Conservation (phyloP, 2,113 vertebrate genomes). For the Charadrius vociferus region DNA sequence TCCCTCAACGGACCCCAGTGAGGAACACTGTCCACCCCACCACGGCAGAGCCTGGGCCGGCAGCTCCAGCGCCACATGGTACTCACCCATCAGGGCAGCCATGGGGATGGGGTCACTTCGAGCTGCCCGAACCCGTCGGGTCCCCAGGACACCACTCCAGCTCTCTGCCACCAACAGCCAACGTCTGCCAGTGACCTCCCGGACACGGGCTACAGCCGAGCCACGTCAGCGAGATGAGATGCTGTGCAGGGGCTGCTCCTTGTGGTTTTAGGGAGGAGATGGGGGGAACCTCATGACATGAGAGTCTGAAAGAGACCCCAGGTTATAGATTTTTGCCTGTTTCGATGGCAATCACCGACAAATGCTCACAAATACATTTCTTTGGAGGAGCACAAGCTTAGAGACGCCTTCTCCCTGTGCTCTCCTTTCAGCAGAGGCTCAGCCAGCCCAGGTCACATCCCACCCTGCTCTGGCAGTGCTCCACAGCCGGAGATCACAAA, state of each 20-base stretch:
- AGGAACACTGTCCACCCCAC: background rate
- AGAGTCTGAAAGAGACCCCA: background rate
- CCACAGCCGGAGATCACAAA: background rate
- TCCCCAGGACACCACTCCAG: background rate
- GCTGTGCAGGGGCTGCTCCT: background rate
- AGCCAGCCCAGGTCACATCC: background rate
- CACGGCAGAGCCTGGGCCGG: fast-evolving
- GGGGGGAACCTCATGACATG: background rate
- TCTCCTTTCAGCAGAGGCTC: background rate
- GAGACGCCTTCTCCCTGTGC: background rate
- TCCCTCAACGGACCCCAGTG: background rate
- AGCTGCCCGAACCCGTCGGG: fast-evolving
- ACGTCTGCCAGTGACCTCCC: background rate
- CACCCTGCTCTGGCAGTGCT: background rate
- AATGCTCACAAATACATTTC: background rate
- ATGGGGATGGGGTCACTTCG: background rate
- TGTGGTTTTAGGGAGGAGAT: background rate
- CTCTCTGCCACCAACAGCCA: background rate
- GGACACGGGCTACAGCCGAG: background rate
- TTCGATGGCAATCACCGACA: background rate
- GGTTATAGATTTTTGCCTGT: background rate
- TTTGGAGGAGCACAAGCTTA: background rate
- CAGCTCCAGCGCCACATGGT: background rate
- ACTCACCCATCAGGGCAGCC: background rate
- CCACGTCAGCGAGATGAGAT: background rate